Evolutionary conservation across 2,113 vertebrate species (phyloP).

Genomic region (Cynocephalus volans): DNA sequence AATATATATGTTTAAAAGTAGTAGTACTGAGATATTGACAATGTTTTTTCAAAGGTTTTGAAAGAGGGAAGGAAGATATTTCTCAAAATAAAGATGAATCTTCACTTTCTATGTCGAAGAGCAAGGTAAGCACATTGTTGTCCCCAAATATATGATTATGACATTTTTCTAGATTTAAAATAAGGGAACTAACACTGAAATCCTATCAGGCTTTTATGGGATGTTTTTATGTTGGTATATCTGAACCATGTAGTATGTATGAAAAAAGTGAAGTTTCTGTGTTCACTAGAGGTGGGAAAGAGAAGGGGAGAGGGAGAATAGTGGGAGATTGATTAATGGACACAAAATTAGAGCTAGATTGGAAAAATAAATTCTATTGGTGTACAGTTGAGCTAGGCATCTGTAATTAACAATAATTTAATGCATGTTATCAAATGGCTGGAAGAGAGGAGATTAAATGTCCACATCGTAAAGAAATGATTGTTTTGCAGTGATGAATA

Average conservation of each 20-base stretch:
- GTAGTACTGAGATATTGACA: conserved; percentile 55
- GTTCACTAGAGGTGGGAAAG: too few species aligned
- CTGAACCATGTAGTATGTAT: not conserved
- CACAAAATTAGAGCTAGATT: too few species aligned
- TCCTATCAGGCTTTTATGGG: not conserved
- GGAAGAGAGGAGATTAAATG: too few species aligned
- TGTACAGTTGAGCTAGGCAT: too few species aligned
- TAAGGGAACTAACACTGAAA: not conserved
- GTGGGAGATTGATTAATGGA: too few species aligned
- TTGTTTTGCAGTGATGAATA: too few species aligned
- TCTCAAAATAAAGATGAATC: conserved; percentile 95
- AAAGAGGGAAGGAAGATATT: conserved; percentile 95
- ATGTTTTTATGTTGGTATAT: conserved; percentile 11
- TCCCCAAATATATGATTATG: not conserved
- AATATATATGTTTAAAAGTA: not conserved
- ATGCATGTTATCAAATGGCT: too few species aligned
- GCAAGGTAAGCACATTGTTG: conserved; percentile 93
- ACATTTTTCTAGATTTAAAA: conserved; percentile 41
- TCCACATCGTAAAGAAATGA: too few species aligned
- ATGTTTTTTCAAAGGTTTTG: conserved; percentile 92
- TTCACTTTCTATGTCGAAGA: conserved; percentile 96
- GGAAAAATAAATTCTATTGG: too few species aligned
- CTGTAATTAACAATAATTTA: too few species aligned
- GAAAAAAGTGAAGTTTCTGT: not conserved
- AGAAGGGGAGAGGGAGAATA: too few species aligned